phyloP scores from a whole-genome alignment of 92 coral and sea anemone species.

The Epizoanthus stellaris region DNA sequence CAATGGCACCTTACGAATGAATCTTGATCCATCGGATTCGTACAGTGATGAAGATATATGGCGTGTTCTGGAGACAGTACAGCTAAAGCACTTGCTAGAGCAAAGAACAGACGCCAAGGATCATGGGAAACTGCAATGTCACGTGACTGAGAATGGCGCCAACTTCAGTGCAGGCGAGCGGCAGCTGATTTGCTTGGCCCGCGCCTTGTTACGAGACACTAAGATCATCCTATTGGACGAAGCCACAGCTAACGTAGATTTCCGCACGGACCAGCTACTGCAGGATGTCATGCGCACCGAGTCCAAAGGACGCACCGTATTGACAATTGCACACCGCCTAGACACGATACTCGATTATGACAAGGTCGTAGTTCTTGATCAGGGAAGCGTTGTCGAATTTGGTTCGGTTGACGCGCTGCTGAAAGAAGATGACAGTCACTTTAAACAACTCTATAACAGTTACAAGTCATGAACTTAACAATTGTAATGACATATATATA shows the following conservation, averaged over 20 bases:
- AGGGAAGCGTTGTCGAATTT: not conserved
- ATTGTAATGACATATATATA: no score
- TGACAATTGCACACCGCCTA: not conserved
- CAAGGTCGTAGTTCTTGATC: not conserved
- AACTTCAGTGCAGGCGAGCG: slow-evolving; percentile 21
- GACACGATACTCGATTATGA: slow-evolving; percentile 5
- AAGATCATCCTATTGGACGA: slow-evolving; percentile 14
- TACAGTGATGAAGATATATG: no score
- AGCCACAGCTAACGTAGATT: slow-evolving; percentile 12
- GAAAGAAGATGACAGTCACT: no score
- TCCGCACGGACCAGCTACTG: not conserved
- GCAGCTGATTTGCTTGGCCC: not conserved
- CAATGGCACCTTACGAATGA: no score
- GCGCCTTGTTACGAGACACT: slow-evolving; percentile 17
- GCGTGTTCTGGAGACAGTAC: no score
- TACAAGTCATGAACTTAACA: no score
- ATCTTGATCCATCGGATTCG: no score
- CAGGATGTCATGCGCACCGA: not conserved
- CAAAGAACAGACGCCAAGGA: no score
- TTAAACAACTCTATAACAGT: no score
- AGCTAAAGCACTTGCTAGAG: no score
- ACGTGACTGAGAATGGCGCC: slow-evolving; percentile 1
- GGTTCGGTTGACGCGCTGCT: no score
- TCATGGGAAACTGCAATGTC: not conserved
- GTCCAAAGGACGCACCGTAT: not conserved